Evolutionary conservation across 2,888 invertebrate species (phyloP), one percentile per base, ranked within the genome.

Genomic region (Campopleginae sp.): DNA sequence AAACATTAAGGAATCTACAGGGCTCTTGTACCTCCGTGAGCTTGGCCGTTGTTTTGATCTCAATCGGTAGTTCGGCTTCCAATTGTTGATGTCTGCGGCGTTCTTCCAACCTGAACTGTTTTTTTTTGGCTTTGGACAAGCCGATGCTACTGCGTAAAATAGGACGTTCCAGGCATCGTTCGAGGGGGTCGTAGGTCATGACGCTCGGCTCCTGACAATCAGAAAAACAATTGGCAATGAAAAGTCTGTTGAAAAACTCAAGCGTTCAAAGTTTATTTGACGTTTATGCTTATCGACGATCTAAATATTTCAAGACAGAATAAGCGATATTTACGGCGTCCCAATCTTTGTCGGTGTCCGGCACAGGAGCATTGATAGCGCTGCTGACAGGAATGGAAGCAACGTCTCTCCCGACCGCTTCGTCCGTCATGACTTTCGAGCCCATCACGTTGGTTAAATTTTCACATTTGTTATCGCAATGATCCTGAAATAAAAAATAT

Each of bases 91-190:
- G 74, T 14, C 89, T 82, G 6, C 7, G 42, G 44, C 88, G 86
- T 79, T 91, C 89, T 17, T 77, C 1, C 17, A 79, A 19, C 8
- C 80, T 82, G 54, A 86, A 88, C 44, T 72, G n/a, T 19, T 85
- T 88, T 31, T 78, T 88, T 78, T 88, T 46, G 1, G 89, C 76
- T 77, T 90, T 90, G 7, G 89, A 80, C 7, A 84, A 82, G 14
- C 88, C 88, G 0, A 86, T 63, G 23, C 84, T 10, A 0, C 31
- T 0, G 3, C 86, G 82, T 17, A 88, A 33, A 23, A 90, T 58
- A 3, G 75, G 42, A 23, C 71, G 86, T 2, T 81, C 63, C 74
- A 85, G 77, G 6, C 84, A 65, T n/a, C 68, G 27, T 27, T 86
- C 48, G 1, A 82, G 3, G 0, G 91, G 89, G 84, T 90, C 82